A percentile compares a stretch with the other conserved stretches of the same genome.
These are phyloP conservation scores for Melanotaenia duboulayi DNA, from an alignment of 2,113 vertebrate genomes.

Conservation along the genomic window DNA sequence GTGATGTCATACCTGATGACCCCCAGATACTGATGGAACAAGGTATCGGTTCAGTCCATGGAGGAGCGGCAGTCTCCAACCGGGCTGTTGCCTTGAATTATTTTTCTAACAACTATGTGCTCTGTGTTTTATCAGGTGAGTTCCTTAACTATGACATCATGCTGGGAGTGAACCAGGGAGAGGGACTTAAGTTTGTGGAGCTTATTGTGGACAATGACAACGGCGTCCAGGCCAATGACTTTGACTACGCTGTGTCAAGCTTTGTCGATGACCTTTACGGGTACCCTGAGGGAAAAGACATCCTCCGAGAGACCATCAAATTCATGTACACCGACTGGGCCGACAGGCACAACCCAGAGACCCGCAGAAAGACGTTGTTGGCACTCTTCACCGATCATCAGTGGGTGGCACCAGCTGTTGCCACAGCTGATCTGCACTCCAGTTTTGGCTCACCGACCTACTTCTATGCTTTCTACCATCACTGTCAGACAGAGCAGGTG, in stretches of 20 bases:
- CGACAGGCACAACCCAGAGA: conserved; percentile 96
- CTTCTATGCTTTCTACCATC: conserved; percentile 99
- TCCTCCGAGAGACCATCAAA: conserved; percentile 97
- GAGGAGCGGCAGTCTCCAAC: neutral
- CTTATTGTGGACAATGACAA: conserved; percentile 98
- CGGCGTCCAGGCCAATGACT: conserved; percentile 97
- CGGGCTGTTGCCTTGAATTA: neutral
- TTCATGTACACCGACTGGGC: conserved; percentile 99
- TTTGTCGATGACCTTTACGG: conserved; percentile 98
- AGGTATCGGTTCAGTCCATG: conserved; percentile 65
- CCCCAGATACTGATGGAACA: conserved; percentile 99
- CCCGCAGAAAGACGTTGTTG: conserved; percentile 93
- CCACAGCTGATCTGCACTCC: conserved; percentile 98
- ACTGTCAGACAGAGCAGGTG: conserved; percentile 97
- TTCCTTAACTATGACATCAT: conserved; percentile 99
- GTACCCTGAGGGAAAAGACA: conserved; percentile 98
- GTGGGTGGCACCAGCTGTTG: conserved; percentile 98
- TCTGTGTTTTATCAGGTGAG: conserved; percentile 80
- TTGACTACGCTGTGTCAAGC: conserved; percentile 98
- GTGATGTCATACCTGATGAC: conserved; percentile 97
- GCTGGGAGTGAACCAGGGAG: conserved; percentile 98
- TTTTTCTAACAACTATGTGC: neutral
- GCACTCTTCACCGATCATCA: conserved; percentile 98
- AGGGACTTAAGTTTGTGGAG: conserved; percentile 98
- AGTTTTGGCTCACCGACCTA: conserved; percentile 98